Percentiles rank a stretch among this genome's conserved stretches.
phyloP scores from a whole-genome alignment of 2,888 invertebrate species.

The Plebejus melissa region DNA sequence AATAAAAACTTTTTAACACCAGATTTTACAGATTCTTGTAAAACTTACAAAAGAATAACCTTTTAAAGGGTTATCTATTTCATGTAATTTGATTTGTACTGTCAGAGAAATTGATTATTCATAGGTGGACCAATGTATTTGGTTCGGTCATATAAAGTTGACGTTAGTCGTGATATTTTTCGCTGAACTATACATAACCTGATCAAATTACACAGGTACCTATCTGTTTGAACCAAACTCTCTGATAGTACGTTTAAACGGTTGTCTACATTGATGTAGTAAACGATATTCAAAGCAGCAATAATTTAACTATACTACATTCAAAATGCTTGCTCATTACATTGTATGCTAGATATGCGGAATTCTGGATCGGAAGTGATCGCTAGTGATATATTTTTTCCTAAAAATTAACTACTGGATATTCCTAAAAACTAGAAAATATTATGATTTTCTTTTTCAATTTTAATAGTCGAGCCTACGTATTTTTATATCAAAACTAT shows the following conservation, averaged over 20 bases:
- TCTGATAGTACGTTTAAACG: not conserved
- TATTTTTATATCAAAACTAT: constrained; percentile 13
- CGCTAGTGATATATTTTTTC: constrained; percentile 17
- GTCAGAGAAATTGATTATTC: not conserved
- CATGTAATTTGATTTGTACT: not conserved
- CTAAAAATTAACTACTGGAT: constrained; percentile 10
- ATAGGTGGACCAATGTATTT: not conserved
- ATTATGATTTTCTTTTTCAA: not conserved
- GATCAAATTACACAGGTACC: not conserved
- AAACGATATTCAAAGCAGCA: constrained; percentile 36
- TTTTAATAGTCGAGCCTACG: not conserved
- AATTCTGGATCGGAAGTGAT: constrained; percentile 26
- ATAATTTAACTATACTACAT: constrained; percentile 41
- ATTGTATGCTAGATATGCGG: constrained; percentile 40
- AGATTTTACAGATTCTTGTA: not conserved
- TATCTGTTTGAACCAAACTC: not conserved
- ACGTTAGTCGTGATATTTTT: not conserved
- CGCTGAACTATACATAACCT: not conserved
- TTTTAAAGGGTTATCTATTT: constrained; percentile 1
- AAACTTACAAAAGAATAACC: not conserved
- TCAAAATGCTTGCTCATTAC: constrained; percentile 42
- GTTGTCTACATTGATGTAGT: constrained; percentile 3
- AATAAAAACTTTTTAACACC: no score
- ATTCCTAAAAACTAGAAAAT: constrained; percentile 11
- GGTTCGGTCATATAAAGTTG: not conserved